Evolutionary conservation across 2,888 invertebrate genomes (phyloP).

Genomic region (Conus canariensis): DNA sequence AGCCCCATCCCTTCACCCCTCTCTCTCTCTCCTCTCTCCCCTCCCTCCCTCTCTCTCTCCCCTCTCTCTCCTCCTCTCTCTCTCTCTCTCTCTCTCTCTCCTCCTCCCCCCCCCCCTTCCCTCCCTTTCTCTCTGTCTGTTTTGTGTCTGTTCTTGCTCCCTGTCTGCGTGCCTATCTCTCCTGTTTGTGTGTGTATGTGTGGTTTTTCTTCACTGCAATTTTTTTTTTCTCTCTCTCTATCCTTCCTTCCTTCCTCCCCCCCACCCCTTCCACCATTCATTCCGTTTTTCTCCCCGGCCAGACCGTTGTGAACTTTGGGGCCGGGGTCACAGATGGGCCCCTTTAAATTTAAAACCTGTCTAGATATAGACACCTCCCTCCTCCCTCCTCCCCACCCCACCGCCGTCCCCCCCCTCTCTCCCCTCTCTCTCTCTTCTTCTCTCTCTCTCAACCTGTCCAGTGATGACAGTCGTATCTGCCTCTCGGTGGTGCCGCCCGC

Average conservation of each 20-base stretch:
- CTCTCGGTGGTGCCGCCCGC: neutral
- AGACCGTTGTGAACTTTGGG: neutral
- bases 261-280: neutral
- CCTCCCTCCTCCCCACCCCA: neutral
- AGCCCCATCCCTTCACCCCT: neutral
- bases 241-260: neutral
- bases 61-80: conserved; percentile 7
- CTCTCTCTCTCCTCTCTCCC: conserved; percentile 12
- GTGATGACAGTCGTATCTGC: conserved; percentile 38
- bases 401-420: neutral
- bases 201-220: neutral
- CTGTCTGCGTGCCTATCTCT: too few species aligned
- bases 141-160: neutral
- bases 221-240: neutral
- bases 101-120: neutral
- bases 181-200: neutral
- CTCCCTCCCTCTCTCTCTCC: neutral
- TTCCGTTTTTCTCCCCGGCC: conserved; percentile 11
- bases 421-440: neutral
- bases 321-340: conserved; percentile 26
- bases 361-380: neutral
- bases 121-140: neutral
- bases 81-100: conserved; percentile 13
- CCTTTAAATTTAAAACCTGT: conserved; percentile 37
- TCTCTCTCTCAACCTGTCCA: conserved; percentile 12